These are phyloP conservation scores for Asarcornis scutulata DNA, from an alignment of 2,113 vertebrate genomes.

Conservation along the genomic window DNA sequence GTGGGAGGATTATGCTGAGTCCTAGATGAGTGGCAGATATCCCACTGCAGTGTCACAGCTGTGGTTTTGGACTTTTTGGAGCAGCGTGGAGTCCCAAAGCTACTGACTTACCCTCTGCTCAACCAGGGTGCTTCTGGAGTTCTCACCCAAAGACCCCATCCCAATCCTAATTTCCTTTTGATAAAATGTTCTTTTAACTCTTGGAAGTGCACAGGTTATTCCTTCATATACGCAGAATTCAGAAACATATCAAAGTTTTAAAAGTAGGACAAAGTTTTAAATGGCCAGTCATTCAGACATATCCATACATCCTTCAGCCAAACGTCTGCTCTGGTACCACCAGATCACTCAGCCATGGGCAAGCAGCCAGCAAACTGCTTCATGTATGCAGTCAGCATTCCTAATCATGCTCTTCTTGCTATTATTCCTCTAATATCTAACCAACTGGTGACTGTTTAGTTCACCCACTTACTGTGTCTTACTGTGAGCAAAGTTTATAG, in stretches of 20 bases:
- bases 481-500: neutral
- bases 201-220: neutral
- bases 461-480: neutral
- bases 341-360: neutral
- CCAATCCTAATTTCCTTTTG: neutral
- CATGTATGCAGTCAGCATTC: neutral
- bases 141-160: neutral
- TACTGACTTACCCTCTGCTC: neutral
- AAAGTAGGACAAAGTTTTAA: neutral
- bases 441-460: neutral
- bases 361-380: neutral
- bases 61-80: neutral
- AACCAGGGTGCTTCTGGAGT: neutral
- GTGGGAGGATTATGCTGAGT: neutral
- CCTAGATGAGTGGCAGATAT: neutral
- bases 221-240: neutral
- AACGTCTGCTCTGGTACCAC: neutral
- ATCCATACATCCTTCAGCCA: fast-evolving
- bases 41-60: neutral
- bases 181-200: neutral
- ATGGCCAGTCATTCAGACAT: fast-evolving
- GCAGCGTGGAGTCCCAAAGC: neutral
- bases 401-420: neutral
- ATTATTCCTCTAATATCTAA: neutral
- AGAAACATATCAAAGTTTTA: neutral